Conservation (phyloP, 2,797 vertebrate genomes). For the Neosilurus hyrtlii region DNA sequence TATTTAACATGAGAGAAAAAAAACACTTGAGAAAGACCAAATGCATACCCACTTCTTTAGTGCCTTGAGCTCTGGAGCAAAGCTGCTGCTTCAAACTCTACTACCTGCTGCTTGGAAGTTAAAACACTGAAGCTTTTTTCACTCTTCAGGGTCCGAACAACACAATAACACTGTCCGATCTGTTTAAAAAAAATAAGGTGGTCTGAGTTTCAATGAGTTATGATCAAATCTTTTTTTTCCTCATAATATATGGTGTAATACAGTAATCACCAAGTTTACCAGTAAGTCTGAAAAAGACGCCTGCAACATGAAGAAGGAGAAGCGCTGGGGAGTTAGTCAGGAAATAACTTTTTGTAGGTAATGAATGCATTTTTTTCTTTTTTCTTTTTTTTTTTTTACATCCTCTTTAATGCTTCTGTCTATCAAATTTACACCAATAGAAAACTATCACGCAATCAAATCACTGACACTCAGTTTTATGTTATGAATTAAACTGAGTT, state of each 20-base stretch:
- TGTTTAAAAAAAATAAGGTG: not conserved
- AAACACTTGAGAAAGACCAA: slow-evolving; percentile 42
- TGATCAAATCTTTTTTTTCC: not conserved
- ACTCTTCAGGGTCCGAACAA: slow-evolving; percentile 16
- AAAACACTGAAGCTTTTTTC: slow-evolving; percentile 38
- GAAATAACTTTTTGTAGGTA: not conserved
- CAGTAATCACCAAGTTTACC: not conserved
- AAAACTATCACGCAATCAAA: not conserved
- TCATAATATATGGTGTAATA: not conserved
- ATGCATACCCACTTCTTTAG: slow-evolving; percentile 41
- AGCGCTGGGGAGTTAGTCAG: not conserved
- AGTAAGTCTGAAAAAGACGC: not conserved
- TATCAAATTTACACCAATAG: not conserved
- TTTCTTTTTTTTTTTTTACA: not conserved
- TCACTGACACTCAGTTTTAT: not conserved
- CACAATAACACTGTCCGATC: slow-evolving; percentile 17
- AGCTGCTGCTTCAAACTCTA: slow-evolving; percentile 25
- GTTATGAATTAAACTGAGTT: not conserved
- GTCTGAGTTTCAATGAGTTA: not conserved
- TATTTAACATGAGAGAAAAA: slow-evolving; percentile 9
- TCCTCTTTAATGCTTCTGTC: not conserved
- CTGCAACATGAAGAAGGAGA: not conserved
- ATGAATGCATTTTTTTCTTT: not conserved
- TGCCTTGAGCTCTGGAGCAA: slow-evolving; percentile 48
- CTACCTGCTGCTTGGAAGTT: slow-evolving; percentile 32